These are phyloP conservation scores for Synergus gifuensis DNA, from an alignment of 2,888 invertebrate species.

Conservation along the genomic window DNA sequence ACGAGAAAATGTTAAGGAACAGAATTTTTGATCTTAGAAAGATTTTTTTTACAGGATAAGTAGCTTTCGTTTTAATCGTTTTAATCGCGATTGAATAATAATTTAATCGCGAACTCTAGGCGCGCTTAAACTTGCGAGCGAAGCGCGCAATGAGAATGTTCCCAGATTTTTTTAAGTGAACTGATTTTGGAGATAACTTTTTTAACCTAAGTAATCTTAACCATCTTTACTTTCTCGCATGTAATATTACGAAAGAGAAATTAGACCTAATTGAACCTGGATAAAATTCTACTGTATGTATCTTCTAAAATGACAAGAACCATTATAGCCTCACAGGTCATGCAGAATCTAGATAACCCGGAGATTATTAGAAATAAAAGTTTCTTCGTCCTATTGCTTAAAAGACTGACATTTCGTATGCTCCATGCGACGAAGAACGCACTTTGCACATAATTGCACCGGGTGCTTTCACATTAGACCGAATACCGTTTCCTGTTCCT, in stretches of 20 bases:
- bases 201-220: background rate
- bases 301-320: background rate
- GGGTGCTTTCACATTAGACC: slow-evolving; percentile 21
- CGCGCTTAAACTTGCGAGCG: too few relatives aligned
- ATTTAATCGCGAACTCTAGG: too few relatives aligned
- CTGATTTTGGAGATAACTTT: background rate
- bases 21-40: too few relatives aligned
- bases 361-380: background rate
- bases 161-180: background rate
- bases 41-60: too few relatives aligned
- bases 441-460: slow-evolving; percentile 21
- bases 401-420: slow-evolving; percentile 15
- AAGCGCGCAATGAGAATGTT: too few relatives aligned
- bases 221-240: background rate
- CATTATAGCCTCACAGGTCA: background rate
- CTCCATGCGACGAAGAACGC: slow-evolving; percentile 18
- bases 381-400: background rate
- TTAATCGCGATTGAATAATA: too few relatives aligned
- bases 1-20: too few relatives aligned
- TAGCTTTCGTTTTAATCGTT: too few relatives aligned
- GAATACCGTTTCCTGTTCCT: slow-evolving; percentile 34
- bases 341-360: background rate
- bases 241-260: background rate
- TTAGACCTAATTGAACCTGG: background rate
- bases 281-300: background rate